Base-by-base conservation (phyloP, 2,113 vertebrate species). In the Oreocharis arfaki region DNA sequence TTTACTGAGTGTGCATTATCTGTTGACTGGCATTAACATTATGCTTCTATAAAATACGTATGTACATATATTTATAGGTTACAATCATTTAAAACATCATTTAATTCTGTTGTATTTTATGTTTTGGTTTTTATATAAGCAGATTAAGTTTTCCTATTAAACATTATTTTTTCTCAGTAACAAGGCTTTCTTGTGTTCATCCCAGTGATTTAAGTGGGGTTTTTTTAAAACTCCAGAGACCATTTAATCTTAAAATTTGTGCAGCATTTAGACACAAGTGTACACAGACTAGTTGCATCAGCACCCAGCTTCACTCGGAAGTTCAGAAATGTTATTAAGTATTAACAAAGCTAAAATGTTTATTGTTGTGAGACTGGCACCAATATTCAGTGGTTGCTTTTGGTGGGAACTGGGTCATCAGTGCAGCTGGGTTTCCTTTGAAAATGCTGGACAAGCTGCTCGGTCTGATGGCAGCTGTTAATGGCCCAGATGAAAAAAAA, bases 11-110 rank as follows among this genome's bases (percentile, higher is more conserved):
- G 7, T 64, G n/a, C 59, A n/a, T 55, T 80, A 57, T 86, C 39
- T 70, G 13, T 28, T 82, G 37, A 55, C 52, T 91, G 64, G 11
- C 7, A 55, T 70, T 73, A 86, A 53, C 16, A n/a, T 59, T 84
- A 61, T 59, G 80, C 35, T 53, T 46, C 59, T 39, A 84, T 35
- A 35, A 74, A 81, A 61, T 53, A 84, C 60, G 63, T 56, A 71
- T 96, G 85, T 95, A 95, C 35, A 91, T 94, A 95, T 91, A 95
- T 96, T 96, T 97, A 95, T 90, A 91, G 63, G 4, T 16, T 73
- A 65, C 32, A 10, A 60, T 68, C 39, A 70, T 84, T 61, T 93
- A 84, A 89, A 64, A 7, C 12, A 89, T 75, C 6, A 27, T 77
- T 90, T 79, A 84, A 75, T 74, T 81, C 22, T 92, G 21, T 90